A percentile compares a stretch with the other conserved stretches of the same genome.
These are phyloP conservation scores for Yasuhikotakia modesta DNA, from an alignment of 2,797 vertebrate genomes.

Conservation along the genomic window DNA sequence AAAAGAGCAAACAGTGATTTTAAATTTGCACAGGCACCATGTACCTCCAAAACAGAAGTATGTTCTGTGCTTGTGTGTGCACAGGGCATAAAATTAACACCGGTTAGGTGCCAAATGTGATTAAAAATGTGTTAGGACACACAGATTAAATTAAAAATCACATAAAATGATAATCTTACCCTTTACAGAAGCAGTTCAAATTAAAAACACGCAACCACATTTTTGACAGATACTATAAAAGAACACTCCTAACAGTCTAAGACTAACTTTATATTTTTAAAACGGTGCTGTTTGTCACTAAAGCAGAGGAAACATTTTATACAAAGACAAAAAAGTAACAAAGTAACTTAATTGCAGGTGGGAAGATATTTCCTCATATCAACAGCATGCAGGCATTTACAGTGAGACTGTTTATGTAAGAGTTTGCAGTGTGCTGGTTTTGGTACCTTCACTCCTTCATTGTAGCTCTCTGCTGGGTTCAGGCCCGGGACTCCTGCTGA, in stretches of 20 bases:
- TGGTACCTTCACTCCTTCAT: slow-evolving; percentile 93
- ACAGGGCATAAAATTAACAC: slow-evolving; percentile 7
- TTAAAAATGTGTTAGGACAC: neutral
- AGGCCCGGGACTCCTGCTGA: slow-evolving; percentile 85
- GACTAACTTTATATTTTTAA: no score
- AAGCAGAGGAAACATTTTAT: no score
- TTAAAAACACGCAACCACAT: neutral
- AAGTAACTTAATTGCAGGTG: no score
- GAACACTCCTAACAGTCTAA: no score
- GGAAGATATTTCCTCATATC: no score
- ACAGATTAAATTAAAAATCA: neutral
- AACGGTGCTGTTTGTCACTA: no score
- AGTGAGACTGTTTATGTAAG: no score
- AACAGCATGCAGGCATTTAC: no score
- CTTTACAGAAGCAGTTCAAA: neutral
- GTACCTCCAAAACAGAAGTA: neutral
- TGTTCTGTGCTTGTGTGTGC: slow-evolving; percentile 5
- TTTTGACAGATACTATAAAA: neutral
- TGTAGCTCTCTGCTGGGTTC: slow-evolving; percentile 90
- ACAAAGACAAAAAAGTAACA: no score
- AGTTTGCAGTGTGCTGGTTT: neutral
- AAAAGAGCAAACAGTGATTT: slow-evolving; percentile 9
- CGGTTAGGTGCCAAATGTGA: neutral
- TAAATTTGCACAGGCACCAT: slow-evolving; percentile 2
- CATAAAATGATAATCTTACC: neutral